Percentiles rank a stretch among this genome's conserved stretches.
These are phyloP conservation scores for Littorina saxatilis DNA, from an alignment of 1,140 invertebrate species.

Conservation along the genomic window DNA sequence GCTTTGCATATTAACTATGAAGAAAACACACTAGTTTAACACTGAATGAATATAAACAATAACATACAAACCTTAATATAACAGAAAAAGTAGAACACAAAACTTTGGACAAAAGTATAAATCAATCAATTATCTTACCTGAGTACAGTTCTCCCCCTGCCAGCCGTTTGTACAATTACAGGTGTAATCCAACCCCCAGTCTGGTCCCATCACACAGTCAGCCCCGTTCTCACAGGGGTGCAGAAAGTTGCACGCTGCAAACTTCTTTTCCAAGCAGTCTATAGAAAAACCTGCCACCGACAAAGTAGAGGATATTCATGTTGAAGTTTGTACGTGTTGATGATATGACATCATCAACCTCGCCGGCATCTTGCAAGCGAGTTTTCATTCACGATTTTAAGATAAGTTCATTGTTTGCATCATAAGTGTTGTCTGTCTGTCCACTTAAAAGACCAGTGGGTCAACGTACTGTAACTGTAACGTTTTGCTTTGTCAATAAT, in stretches of 20 bases:
- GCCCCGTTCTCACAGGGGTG: constrained; percentile 52
- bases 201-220: constrained; percentile 32
- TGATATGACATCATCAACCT: not conserved
- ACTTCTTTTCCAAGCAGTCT: constrained; percentile 40
- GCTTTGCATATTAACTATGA: no score
- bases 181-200: constrained; percentile 46
- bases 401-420: no score
- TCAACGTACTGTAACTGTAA: no score
- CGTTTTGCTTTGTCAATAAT: no score
- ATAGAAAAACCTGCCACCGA: constrained; percentile 45
- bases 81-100: not conserved
- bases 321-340: not conserved
- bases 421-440: no score
- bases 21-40: no score
- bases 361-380: not conserved
- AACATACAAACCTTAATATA: no score
- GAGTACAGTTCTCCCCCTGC: constrained; percentile 58
- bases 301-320: not conserved
- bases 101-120: no score
- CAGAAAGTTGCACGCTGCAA: constrained; percentile 52
- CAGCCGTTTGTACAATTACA: constrained; percentile 58
- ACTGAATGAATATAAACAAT: no score
- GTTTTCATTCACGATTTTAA: no score
- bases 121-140: no score
- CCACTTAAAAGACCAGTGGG: no score